phyloP scores from a whole-genome alignment of 2,113 vertebrate species.

The Natator depressus region DNA sequence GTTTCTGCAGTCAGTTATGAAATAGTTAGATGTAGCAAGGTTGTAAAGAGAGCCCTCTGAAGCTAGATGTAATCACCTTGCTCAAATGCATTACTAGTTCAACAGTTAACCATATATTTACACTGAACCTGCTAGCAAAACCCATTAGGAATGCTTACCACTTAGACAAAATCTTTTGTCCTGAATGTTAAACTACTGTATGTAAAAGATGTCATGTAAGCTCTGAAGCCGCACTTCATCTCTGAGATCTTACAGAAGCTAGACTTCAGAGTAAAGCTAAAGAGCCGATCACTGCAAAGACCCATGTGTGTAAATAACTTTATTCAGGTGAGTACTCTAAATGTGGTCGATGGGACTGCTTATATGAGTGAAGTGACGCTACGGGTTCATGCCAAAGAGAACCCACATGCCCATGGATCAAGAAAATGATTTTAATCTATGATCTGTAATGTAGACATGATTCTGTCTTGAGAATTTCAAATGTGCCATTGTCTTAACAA shows the following conservation, averaged over 20 bases:
- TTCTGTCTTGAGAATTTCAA: background rate
- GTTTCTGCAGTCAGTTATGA: background rate
- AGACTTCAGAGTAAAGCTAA: background rate
- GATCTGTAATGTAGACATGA: background rate
- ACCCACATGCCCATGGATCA: background rate
- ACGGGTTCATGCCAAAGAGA: background rate
- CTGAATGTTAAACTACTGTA: conserved; percentile 26
- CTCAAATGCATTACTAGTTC: background rate
- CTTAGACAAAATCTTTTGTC: background rate
- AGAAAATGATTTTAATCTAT: background rate
- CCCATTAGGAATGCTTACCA: background rate
- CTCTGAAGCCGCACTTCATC: background rate
- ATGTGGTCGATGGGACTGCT: background rate
- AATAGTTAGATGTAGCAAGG: background rate
- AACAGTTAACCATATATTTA: background rate
- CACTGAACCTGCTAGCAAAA: background rate
- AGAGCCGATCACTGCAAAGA: background rate
- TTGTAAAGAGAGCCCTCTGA: background rate
- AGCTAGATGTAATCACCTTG: background rate
- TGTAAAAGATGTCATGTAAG: background rate
- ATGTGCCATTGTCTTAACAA: background rate
- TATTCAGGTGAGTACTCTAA: rapidly evolving
- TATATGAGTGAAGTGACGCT: background rate
- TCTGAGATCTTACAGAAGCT: background rate
- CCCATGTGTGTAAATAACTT: background rate